These are phyloP conservation scores for Helobdella robusta DNA, from an alignment of 2,888 invertebrate species.

Conservation along the genomic window DNA sequence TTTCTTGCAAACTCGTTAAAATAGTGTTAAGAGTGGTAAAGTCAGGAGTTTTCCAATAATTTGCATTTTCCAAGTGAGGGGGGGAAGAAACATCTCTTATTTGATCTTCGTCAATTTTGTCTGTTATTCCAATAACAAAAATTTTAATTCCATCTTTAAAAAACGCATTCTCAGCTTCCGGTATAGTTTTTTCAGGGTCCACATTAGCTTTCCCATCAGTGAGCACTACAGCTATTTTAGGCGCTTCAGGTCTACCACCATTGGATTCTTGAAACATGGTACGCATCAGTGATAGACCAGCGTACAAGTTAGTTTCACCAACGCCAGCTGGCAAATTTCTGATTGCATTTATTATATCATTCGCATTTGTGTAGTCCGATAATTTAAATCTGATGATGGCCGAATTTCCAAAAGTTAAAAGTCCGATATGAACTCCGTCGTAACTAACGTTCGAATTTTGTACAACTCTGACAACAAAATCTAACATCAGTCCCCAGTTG, in stretches of 20 bases:
- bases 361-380: constrained; percentile 12
- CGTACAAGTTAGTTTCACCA: constrained; percentile 27
- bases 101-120: constrained; percentile 19
- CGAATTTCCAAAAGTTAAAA: constrained; percentile 32
- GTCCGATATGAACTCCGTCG: constrained; percentile 30
- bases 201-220: constrained; percentile 43
- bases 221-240: constrained; percentile 41
- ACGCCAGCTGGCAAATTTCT: constrained; percentile 7
- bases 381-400: constrained; percentile 28
- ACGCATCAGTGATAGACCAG: constrained; percentile 16
- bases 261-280: constrained; percentile 26
- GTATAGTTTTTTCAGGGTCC: constrained; percentile 38
- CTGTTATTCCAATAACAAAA: constrained; percentile 25
- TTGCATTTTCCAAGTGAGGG: constrained; percentile 18
- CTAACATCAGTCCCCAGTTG: constrained; percentile 27
- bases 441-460: constrained; percentile 19
- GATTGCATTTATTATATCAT: constrained; percentile 21
- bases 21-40: constrained; percentile 16
- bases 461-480: constrained; percentile 18
- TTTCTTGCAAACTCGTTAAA: constrained; percentile 19
- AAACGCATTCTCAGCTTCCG: constrained; percentile 37
- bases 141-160: constrained; percentile 21
- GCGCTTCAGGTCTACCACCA: constrained; percentile 41
- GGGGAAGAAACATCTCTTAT: constrained; percentile 26
- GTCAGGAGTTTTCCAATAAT: constrained; percentile 28